Evolutionary conservation across 2,113 vertebrate genomes (phyloP), one percentile per base, ranked within the genome.

Genomic region (Platichthys stellatus): DNA sequence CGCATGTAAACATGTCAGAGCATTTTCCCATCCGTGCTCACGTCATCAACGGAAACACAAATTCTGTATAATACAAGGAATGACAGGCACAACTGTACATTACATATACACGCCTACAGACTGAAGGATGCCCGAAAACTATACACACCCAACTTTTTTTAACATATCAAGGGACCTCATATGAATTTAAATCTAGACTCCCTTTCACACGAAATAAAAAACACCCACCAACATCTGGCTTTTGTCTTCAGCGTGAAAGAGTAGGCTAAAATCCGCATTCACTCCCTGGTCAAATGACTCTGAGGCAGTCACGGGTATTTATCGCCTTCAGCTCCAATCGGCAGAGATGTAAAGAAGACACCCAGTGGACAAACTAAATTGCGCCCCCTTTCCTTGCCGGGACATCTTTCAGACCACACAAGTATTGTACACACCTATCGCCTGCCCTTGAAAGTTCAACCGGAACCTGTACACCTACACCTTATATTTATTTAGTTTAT

Each of bases 161-260:
- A 10, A 58, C 56, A 14, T 13, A 58, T 58, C 3, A 24, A 13
- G 54, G 21, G 54, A 57, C 21, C 5, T 24, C 21, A 57, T 13
- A 59, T 56, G 7, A 28, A 28, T 13, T 40, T n/a, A 62, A 26
- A 12, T 14, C 20, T 21, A 2, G 21, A 45, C n/a, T 17, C 5
- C n/a, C 14, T 23, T 23, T 63, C 62, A 23, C 35, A 43, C 62
- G 14, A 43, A 15, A 60, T 10, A 53, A 21, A 20, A 14, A 14
- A 63, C 62, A 45, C 62, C 62, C 62, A 43, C 21, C 13, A 24
- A 45, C 62, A 63, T 63, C 62, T 63, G 62, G 62, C n/a, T 63
- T 24, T 63, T 63, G n/a, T 18, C 62, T 17, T 43, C n/a, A 12
- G 62, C 40, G 62, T 63, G 62, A 63, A 45, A 45, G 62, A 24